Evolutionary conservation across 2,797 vertebrate species (phyloP).

Genomic region (Myiotriccus ornatus): DNA sequence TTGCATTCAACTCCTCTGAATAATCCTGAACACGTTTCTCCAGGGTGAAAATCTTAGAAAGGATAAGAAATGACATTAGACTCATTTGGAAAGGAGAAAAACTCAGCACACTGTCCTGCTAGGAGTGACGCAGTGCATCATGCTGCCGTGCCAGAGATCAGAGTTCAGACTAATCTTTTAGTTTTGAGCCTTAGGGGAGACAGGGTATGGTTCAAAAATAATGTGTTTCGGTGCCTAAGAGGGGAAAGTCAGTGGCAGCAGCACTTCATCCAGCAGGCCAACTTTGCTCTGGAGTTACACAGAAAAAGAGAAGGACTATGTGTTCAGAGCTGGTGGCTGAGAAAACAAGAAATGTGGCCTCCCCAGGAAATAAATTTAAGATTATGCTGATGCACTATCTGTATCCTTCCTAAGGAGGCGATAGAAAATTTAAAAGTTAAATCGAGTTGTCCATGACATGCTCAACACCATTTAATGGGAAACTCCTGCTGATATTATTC

Average conservation of each 20-base stretch:
- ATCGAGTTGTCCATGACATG: conserved; percentile 29
- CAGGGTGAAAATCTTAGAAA: conserved; percentile 29
- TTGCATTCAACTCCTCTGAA: background rate
- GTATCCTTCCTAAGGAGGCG: conserved; percentile 45
- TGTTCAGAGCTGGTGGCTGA: background rate
- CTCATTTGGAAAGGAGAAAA: background rate
- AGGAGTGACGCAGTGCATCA: background rate
- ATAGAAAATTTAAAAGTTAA: conserved; percentile 59
- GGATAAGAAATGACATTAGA: background rate
- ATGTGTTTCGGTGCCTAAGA: background rate
- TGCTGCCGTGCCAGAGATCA: background rate
- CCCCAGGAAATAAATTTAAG: conserved; percentile 50
- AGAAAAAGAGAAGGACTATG: background rate
- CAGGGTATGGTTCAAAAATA: background rate
- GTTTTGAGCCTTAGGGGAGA: background rate
- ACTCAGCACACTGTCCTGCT: background rate
- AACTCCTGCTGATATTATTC: conserved; percentile 53
- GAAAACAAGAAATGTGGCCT: background rate
- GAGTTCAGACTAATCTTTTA: conserved; percentile 15
- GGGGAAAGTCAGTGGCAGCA: conserved; percentile 1
- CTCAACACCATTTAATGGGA: conserved; percentile 52
- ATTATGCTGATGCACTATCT: conserved; percentile 22
- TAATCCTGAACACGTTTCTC: conserved; percentile 21
- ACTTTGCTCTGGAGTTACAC: conserved; percentile 23
- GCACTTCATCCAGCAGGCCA: background rate